Conservation (phyloP, 2,888 invertebrate species). For the Tiliacea aurago region DNA sequence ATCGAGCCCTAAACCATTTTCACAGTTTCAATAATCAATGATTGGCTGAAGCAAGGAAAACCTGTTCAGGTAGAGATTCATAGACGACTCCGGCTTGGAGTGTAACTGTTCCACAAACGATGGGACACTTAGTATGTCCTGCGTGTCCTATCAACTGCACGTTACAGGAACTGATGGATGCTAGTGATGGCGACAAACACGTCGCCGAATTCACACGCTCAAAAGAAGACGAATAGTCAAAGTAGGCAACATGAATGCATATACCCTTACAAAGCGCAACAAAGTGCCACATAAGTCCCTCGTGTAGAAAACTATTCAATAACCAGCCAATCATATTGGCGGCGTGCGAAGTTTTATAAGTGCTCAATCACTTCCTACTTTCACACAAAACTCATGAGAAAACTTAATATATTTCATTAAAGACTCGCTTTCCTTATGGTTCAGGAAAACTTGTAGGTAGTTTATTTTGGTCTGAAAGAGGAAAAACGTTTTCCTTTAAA, state of each 20-base stretch:
- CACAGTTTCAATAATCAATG: not conserved
- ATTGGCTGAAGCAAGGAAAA: too few species aligned
- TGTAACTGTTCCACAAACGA: too few species aligned
- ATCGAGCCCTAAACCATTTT: not conserved
- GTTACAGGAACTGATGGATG: too few species aligned
- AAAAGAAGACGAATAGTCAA: too few species aligned
- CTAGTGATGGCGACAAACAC: too few species aligned
- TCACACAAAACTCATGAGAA: slow-evolving; percentile 42
- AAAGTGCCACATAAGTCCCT: slow-evolving; percentile 13
- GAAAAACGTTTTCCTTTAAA: slow-evolving; percentile 15
- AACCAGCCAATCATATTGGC: slow-evolving; percentile 34
- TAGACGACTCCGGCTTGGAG: too few species aligned
- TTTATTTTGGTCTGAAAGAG: slow-evolving; percentile 14
- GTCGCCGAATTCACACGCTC: too few species aligned
- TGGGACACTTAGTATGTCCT: too few species aligned
- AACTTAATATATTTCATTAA: slow-evolving; percentile 29
- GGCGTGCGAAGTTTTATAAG: slow-evolving; percentile 53
- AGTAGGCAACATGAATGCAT: not conserved
- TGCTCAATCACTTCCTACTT: slow-evolving; percentile 55
- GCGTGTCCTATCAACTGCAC: too few species aligned
- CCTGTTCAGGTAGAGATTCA: too few species aligned
- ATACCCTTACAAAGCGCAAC: not conserved
- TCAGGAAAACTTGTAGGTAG: slow-evolving; percentile 7
- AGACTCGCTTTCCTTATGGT: slow-evolving; percentile 26
- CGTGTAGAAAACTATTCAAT: slow-evolving; percentile 48